Evolutionary conservation across 2,797 vertebrate species (phyloP).

Genomic region (Anguilla marmorata): DNA sequence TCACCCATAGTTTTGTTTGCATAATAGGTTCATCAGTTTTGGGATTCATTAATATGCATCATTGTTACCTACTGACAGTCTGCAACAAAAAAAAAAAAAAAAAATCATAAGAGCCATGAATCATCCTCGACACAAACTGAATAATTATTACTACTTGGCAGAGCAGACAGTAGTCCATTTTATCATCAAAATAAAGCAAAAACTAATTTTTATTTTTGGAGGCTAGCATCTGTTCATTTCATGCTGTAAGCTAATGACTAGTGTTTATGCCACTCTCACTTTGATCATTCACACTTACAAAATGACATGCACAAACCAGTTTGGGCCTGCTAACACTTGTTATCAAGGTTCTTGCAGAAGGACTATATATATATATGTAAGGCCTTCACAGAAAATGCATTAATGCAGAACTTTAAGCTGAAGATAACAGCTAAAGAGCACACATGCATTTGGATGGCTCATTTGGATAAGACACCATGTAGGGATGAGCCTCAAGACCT

Average conservation of each 20-base stretch:
- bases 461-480: too few relatives aligned
- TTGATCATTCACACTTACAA: background rate
- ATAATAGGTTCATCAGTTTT: constrained; percentile 42
- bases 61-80: constrained; percentile 20
- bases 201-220: constrained; percentile 29
- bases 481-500: too few relatives aligned
- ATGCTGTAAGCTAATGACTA: constrained; percentile 39
- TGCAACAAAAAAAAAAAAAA: background rate
- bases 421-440: too few relatives aligned
- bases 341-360: background rate
- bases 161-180: background rate
- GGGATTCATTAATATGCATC: constrained; percentile 44
- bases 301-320: background rate
- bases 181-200: constrained; percentile 27
- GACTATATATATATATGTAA: background rate
- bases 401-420: background rate
- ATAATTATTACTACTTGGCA: background rate
- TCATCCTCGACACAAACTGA: constrained; percentile 34
- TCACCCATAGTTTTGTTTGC: constrained; percentile 42
- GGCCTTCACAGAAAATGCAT: background rate
- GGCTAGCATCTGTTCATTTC: constrained; percentile 26
- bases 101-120: constrained; percentile 22
- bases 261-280: background rate
- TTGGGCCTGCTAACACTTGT: background rate
- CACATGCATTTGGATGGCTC: too few relatives aligned